Evolutionary conservation across 2,113 vertebrate genomes (phyloP).

Genomic region (Apteryx owenii): DNA sequence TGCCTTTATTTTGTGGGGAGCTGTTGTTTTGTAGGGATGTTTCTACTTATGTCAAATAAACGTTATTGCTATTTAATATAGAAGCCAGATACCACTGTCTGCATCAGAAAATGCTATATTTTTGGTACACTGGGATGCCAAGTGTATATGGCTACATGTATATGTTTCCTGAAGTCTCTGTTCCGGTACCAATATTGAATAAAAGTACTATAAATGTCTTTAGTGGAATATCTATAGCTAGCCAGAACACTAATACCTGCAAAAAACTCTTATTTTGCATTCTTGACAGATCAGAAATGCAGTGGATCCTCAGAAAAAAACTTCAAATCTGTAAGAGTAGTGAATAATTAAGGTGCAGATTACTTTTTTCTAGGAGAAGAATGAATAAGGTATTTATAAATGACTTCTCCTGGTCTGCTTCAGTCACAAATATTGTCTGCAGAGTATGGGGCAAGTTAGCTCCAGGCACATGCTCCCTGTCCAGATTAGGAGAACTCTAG

Average conservation of each 20-base stretch:
- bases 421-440: not conserved
- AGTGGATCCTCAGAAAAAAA: not conserved
- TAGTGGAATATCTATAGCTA: conserved; percentile 20
- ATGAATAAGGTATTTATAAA: not conserved
- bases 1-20: conserved; percentile 25
- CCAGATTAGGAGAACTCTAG: not conserved
- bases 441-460: not conserved
- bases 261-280: not conserved
- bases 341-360: not conserved
- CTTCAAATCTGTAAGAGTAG: not conserved
- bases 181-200: not conserved
- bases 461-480: not conserved
- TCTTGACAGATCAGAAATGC: conserved; percentile 9
- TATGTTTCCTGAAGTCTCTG: conserved; percentile 21
- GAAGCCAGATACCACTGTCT: conserved; percentile 72
- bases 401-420: not conserved
- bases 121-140: conserved; percentile 37
- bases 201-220: conserved; percentile 40
- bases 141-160: conserved; percentile 30
- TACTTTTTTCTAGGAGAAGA: not conserved
- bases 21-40: not conserved
- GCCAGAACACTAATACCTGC: not conserved
- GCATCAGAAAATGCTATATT: conserved; percentile 60
- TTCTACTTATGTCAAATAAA: conserved; percentile 28
- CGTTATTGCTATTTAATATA: conserved; percentile 31